Evolutionary conservation across 1,140 invertebrate genomes (phyloP), one percentile per base, ranked within the genome.

Genomic region (Alviniconcha marisindica): DNA sequence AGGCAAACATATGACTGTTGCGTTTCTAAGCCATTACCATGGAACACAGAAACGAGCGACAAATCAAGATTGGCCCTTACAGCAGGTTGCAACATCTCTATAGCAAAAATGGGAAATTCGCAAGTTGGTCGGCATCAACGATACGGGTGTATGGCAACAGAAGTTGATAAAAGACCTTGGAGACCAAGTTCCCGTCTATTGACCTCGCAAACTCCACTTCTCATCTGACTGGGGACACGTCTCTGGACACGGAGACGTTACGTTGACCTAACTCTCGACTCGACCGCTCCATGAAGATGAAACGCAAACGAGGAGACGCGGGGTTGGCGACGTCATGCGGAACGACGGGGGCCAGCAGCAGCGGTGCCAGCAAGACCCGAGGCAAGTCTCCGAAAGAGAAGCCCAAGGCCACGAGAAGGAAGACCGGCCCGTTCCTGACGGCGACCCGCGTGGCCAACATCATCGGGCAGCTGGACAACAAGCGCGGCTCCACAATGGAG

Each of bases 381-480:
- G 36, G 36, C 24, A 71, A 5, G 14, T 3, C 63, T 33, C 28
- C 63, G 14, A 38, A 71, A 40, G 28, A 69, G 21, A 21, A 33
- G 63, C n/a, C 24, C 24, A 28, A 14, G 63, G 63, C 33, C 24
- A 38, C 33, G 28, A 28, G 28, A n/a, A 69, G 36, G 10, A 71
- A 38, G 15, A 38, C 44, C 44, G 18, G 44, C 5, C 44, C 36
- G 33, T 21, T 24, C 33, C 38, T 71, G 69, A 71, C 69, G 69
- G 69, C 69, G 33, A 36, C 40, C 15, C 69, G 69, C 0, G 69
- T 71, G 33, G 69, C 69, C 31, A 33, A 71, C 36, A 40, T 71
- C 69, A 71, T 71, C 36, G 14, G 33, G 33, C 69, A 71, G 36
- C 69, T 71, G 69, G 69, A 71, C 69, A 71, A 71, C 69, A 71